Evolutionary conservation across 1,140 invertebrate species (phyloP).

Genomic region (Paralvinella palmiformis): DNA sequence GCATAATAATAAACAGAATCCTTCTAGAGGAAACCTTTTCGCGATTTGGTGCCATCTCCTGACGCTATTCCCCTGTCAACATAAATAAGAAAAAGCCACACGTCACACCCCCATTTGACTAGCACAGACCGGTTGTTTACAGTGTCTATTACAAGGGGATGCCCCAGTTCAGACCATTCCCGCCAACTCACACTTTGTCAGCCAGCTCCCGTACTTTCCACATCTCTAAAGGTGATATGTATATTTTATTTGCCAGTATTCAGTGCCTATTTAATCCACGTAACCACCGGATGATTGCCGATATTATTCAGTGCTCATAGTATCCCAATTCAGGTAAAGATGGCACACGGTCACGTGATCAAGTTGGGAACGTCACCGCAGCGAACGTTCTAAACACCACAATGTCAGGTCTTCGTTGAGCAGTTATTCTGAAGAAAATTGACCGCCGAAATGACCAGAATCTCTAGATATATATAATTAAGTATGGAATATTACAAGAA

Average conservation of each 20-base stretch:
- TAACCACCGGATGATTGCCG: not conserved
- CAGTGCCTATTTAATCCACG: not conserved
- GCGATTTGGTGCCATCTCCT: not conserved
- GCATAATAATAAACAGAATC: too few species aligned
- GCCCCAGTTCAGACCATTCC: constrained; percentile 15
- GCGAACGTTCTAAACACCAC: too few species aligned
- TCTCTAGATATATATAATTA: too few species aligned
- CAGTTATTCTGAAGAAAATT: too few species aligned
- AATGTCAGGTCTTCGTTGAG: too few species aligned
- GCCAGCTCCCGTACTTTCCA: constrained; percentile 91
- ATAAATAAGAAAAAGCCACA: constrained; percentile 9
- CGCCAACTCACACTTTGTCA: constrained; percentile 94
- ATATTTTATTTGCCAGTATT: constrained; percentile 8
- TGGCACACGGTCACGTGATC: constrained; percentile 12
- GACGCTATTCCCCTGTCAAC: not conserved
- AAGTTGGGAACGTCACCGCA: too few species aligned
- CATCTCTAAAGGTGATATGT: constrained; percentile 29
- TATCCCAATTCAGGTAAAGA: constrained; percentile 2
- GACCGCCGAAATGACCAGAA: too few species aligned
- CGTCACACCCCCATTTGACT: not conserved
- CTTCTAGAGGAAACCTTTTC: not conserved
- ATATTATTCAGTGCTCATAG: constrained; percentile 5
- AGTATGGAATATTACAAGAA: too few species aligned
- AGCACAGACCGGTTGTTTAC: constrained; percentile 4
- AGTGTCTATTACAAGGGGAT: constrained; percentile 8